Conservation (phyloP, 2,888 invertebrate genomes). For the Tryphoninae sp. region DNA sequence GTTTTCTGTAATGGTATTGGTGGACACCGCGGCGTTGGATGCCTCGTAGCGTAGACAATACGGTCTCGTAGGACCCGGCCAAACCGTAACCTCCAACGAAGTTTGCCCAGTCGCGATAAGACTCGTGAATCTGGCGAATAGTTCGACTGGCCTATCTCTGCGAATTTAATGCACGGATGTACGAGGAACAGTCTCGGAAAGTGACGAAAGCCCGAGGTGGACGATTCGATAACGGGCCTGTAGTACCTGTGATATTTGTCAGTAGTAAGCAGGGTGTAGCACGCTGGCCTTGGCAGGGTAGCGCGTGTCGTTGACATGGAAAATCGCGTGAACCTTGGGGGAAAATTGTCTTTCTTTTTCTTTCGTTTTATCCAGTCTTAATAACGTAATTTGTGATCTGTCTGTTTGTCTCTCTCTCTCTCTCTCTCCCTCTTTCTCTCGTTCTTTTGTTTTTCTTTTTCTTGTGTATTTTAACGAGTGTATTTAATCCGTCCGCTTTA, state of each 20-base stretch:
- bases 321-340: constrained; percentile 69
- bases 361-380: neutral
- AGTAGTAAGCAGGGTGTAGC: constrained; percentile 73
- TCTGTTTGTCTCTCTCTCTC: neutral
- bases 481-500: neutral
- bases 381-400: constrained; percentile 18
- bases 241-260: constrained; percentile 43
- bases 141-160: neutral
- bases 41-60: neutral
- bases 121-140: neutral
- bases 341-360: constrained; percentile 4
- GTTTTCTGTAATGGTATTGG: neutral
- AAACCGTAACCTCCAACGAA: constrained; percentile 51
- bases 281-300: constrained; percentile 76
- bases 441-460: neutral
- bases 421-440: neutral
- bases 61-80: constrained; percentile 47
- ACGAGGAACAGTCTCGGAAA: neutral
- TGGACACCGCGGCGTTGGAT: constrained; percentile 60
- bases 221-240: constrained; percentile 11
- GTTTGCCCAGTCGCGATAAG: constrained; percentile 3
- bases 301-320: constrained; percentile 77
- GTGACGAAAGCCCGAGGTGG: neutral
- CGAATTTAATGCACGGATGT: neutral
- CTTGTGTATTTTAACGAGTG: neutral